Base-by-base conservation (phyloP, 2,113 vertebrate genomes). In the Oenanthe melanoleuca region DNA sequence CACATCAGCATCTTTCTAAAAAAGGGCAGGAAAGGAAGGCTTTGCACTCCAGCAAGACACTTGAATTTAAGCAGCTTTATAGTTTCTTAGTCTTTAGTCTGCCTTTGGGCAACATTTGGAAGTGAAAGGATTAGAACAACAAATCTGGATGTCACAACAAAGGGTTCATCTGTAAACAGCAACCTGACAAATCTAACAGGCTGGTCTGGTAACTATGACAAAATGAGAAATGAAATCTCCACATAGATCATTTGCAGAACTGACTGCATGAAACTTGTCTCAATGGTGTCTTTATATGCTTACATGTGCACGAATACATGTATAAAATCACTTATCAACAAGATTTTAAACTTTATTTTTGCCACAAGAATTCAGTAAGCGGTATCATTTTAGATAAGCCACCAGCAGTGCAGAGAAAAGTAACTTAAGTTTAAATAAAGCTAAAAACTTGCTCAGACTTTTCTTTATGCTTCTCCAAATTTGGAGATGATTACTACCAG, bases 81-180 rank as follows among this genome's bases (percentile, higher is more conserved):
- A 37, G 24, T 42, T 85, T 87, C 77, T 61, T 50, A 69, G 52
- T 45, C 60, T 80, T 92, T 42, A 66, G 26, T 25, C 44, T 89
- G 52, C 12, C 61, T 64, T 47, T 42, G 25, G 37, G 40, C 52
- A 79, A 75, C 8, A 21, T 55, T 38, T 69, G 59, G 80, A 93
- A 93, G 86, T n/a, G 5, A 90, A 93, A 92, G 71, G 16, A 88
- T 73, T 34, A 63, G 61, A 75, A 72, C 55, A 77, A 71, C 74
- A 88, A 92, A 83, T 59, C 72, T 84, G 23, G 49, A 75, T 72
- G 55, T 94, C 78, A 82, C 55, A 92, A 90, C 57, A 61, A 84
- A 86, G 28, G 14, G 50, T 49, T 82, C 45, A 28, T 67, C 47
- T 66, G 40, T 57, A 86, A 95, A 80, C 31, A 82, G 25, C 18